Evolutionary conservation across 1,140 invertebrate genomes (phyloP).

Genomic region (Physella acuta): DNA sequence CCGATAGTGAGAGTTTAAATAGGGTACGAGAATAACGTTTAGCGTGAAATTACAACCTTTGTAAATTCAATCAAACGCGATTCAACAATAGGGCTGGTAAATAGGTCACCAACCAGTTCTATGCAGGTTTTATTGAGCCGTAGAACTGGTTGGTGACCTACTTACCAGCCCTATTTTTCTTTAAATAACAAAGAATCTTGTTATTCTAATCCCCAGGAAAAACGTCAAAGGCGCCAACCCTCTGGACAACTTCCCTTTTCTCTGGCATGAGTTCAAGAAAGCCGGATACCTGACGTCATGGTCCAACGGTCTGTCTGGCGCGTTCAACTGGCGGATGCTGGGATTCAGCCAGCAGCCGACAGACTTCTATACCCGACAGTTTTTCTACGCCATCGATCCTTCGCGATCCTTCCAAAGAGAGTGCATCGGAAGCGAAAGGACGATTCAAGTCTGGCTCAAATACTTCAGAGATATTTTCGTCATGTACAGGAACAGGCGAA

Average conservation of each 20-base stretch:
- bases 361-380: slow-evolving; percentile 87
- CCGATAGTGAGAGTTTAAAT: no score
- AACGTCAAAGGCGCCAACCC: no score
- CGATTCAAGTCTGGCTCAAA: slow-evolving; percentile 72
- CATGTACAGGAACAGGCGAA: slow-evolving; percentile 69
- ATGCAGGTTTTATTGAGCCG: no score
- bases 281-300: slow-evolving; percentile 76
- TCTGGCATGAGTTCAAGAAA: slow-evolving; percentile 57
- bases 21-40: no score
- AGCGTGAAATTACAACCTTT: no score
- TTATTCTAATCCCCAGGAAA: no score
- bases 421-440: slow-evolving; percentile 76
- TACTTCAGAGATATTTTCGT: slow-evolving; percentile 68
- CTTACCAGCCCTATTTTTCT: no score
- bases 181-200: no score
- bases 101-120: no score
- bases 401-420: slow-evolving; percentile 68
- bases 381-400: slow-evolving; percentile 70
- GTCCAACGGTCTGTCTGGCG: slow-evolving; percentile 84
- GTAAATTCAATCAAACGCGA: no score
- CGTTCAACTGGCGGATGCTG: slow-evolving; percentile 86
- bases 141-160: no score
- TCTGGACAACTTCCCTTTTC: slow-evolving; percentile 74
- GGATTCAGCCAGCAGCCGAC: slow-evolving; percentile 84
- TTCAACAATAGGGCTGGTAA: no score